Conservation (phyloP, 2,888 invertebrate species). For the Eudasyphora cyanicolor region DNA sequence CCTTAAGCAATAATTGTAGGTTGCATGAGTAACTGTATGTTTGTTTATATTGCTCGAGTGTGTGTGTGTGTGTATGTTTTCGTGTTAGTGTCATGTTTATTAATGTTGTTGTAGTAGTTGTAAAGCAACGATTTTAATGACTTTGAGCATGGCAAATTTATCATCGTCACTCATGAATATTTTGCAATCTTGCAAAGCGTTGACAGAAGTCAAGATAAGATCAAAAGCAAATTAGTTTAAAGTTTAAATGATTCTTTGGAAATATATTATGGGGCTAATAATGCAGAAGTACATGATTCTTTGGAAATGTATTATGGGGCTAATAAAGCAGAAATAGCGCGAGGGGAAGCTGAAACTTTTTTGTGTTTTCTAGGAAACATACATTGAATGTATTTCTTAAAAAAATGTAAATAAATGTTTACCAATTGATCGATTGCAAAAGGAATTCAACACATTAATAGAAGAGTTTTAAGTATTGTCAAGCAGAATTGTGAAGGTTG, state of each 20-base stretch:
- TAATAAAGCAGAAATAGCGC: no score
- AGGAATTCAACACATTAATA: no score
- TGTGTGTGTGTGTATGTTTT: background rate
- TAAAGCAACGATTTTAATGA: slow-evolving; percentile 5
- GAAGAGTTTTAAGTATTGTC: no score
- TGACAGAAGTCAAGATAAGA: background rate
- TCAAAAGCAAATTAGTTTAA: background rate
- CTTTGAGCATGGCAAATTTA: background rate
- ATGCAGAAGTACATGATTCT: no score
- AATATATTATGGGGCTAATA: no score
- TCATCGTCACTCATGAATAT: background rate
- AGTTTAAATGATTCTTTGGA: background rate
- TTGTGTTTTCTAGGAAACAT: no score
- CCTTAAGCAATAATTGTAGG: background rate
- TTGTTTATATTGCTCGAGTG: background rate
- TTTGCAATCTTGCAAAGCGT: background rate
- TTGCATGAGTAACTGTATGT: background rate
- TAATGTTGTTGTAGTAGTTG: background rate
- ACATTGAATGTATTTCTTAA: no score
- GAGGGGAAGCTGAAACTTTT: no score
- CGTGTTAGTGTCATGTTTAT: background rate
- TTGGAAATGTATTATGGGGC: no score
- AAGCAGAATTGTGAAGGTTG: no score
- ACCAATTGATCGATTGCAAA: no score
- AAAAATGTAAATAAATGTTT: no score